Conservation (phyloP, 2,113 vertebrate genomes). For the Cyanoramphus novaezelandiae region DNA sequence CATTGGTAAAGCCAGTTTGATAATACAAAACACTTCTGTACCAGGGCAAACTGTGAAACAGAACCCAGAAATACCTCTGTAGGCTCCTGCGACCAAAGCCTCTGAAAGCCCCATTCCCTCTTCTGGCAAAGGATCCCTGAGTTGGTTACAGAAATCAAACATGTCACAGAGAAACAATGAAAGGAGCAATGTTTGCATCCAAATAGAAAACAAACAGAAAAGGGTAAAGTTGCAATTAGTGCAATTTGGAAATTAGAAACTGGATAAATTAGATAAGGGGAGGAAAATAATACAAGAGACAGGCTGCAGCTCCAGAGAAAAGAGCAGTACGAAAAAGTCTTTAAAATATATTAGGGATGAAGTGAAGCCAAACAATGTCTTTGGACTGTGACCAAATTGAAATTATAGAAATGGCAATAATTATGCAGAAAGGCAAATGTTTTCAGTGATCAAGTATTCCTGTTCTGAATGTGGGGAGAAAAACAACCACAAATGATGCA, state of each 20-base stretch:
- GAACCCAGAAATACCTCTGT: background rate
- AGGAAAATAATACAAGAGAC: background rate
- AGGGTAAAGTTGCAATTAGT: background rate
- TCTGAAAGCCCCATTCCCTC: background rate
- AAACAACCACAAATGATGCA: background rate
- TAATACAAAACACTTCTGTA: background rate
- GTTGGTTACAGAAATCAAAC: background rate
- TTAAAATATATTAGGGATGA: slow-evolving; percentile 17
- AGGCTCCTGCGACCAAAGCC: background rate
- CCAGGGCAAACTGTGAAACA: background rate
- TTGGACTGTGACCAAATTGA: slow-evolving; percentile 32
- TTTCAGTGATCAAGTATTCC: slow-evolving; percentile 35
- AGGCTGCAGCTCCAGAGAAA: background rate
- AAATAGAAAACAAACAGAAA: slow-evolving; percentile 13
- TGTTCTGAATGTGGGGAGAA: slow-evolving; percentile 15
- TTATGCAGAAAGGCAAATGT: slow-evolving; percentile 36
- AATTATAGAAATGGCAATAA: slow-evolving; percentile 27
- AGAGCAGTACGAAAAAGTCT: background rate
- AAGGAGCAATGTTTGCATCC: background rate
- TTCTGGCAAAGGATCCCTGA: background rate
- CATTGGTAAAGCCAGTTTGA: background rate
- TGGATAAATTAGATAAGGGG: slow-evolving; percentile 30
- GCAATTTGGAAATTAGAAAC: slow-evolving; percentile 36
- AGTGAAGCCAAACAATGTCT: background rate
- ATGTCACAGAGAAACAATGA: background rate